Evolutionary conservation across 1,140 invertebrate species (phyloP).

Genomic region (Trichomalopsis sarcophagae): DNA sequence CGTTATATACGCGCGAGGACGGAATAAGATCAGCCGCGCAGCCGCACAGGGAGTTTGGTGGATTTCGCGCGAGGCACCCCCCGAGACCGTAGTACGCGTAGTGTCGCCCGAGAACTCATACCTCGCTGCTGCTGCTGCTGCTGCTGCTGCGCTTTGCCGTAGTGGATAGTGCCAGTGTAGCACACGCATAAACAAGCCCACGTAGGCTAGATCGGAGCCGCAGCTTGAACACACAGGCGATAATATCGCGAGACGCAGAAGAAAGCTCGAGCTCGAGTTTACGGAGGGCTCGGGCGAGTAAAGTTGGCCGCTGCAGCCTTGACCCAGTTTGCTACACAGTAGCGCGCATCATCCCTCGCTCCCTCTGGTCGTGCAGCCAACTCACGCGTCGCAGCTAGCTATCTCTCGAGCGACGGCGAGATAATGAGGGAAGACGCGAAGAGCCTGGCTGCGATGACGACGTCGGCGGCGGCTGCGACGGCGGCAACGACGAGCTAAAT

Average conservation of each 20-base stretch:
- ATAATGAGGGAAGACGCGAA: neutral
- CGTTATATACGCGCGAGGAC: neutral
- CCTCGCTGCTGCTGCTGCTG: neutral
- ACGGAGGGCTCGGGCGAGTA: neutral
- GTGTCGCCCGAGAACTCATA: neutral
- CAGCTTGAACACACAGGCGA: neutral
- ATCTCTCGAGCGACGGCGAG: neutral
- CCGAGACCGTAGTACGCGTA: neutral
- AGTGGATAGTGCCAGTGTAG: neutral
- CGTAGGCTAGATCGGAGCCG: neutral
- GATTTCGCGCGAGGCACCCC: neutral
- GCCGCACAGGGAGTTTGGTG: neutral
- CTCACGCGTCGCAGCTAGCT: neutral
- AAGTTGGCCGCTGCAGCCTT: constrained; percentile 1
- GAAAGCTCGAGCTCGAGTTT: neutral
- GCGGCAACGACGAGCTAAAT: neutral
- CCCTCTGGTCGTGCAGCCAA: neutral
- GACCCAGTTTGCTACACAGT: neutral
- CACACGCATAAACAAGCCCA: neutral
- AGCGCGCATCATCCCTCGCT: neutral
- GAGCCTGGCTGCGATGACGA: neutral
- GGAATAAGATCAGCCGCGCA: constrained; percentile 4
- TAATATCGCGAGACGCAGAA: neutral
- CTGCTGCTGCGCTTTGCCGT: neutral
- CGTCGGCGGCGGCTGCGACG: neutral